phyloP scores from a whole-genome alignment of 2,113 vertebrate genomes.

The Pteropus alecto region DNA sequence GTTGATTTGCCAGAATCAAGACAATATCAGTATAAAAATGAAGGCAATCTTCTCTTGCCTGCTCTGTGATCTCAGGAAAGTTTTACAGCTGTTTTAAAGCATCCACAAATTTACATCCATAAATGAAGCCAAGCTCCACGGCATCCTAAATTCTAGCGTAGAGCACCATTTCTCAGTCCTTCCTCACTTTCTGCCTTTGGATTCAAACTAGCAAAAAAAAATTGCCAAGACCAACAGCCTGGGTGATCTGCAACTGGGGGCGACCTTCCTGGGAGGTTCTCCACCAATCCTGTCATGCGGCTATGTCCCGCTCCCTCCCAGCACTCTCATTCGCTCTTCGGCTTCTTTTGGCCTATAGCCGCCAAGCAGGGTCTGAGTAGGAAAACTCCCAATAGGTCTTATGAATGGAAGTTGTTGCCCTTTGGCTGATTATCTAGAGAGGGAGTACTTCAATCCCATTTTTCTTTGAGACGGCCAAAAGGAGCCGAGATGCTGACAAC shows the following conservation, averaged over 20 bases:
- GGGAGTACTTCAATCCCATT: conserved; percentile 39
- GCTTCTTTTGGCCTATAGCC: conserved; percentile 38
- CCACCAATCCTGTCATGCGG: background rate
- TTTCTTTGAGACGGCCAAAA: conserved; percentile 57
- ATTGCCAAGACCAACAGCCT: background rate
- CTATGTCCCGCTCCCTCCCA: background rate
- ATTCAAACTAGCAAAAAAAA: background rate
- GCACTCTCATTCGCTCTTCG: background rate
- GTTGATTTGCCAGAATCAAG: background rate
- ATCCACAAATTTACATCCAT: background rate
- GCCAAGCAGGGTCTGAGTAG: background rate
- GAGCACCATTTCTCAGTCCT: background rate
- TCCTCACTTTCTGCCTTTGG: background rate
- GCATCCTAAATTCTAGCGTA: background rate
- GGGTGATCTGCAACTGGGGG: background rate
- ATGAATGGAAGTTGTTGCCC: conserved; percentile 46
- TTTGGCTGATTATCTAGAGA: conserved; percentile 57
- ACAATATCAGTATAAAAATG: background rate
- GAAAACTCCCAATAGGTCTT: background rate
- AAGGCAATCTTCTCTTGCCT: background rate
- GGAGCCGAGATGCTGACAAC: conserved; percentile 26
- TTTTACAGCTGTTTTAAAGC: background rate
- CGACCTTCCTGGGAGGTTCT: background rate
- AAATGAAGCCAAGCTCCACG: background rate
- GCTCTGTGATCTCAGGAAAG: background rate